Conservation (phyloP, 1,140 invertebrate genomes). For the Bombus difficillimus region DNA sequence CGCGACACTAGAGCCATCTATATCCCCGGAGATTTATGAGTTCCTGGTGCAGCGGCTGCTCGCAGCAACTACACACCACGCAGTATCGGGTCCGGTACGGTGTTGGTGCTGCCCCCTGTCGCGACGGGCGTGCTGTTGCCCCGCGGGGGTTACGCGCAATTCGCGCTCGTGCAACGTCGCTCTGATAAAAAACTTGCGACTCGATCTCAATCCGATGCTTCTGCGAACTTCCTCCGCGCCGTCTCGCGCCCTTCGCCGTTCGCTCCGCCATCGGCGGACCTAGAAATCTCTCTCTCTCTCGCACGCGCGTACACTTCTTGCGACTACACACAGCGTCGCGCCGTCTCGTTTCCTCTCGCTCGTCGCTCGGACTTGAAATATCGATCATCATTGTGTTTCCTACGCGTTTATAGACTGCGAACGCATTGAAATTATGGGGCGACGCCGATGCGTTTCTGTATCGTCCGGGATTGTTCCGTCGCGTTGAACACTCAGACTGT, state of each 20-base stretch:
- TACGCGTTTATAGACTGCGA: conserved; percentile 42
- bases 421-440: conserved; percentile 32
- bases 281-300: neutral
- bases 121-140: conserved; percentile 79
- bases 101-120: conserved; percentile 79
- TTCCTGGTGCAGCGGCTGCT: conserved; percentile 80
- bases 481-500: no score
- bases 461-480: neutral
- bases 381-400: conserved; percentile 52
- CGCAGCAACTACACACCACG: conserved; percentile 77
- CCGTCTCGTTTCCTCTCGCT: neutral
- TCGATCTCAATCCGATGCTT: conserved; percentile 78
- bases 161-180: conserved; percentile 78
- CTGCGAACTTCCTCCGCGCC: conserved; percentile 48
- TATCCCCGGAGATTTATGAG: conserved; percentile 82
- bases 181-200: conserved; percentile 77
- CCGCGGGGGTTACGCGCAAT: conserved; percentile 82
- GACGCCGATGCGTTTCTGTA: neutral
- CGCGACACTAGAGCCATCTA: conserved; percentile 83
- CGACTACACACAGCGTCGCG: neutral
- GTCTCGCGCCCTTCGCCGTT: conserved; percentile 14
- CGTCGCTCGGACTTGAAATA: conserved; percentile 38
- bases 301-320: neutral
- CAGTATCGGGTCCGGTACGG: conserved; percentile 75
- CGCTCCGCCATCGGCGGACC: neutral